Base-by-base conservation (phyloP, 2,113 vertebrate genomes). In the Megalops atlanticus region DNA sequence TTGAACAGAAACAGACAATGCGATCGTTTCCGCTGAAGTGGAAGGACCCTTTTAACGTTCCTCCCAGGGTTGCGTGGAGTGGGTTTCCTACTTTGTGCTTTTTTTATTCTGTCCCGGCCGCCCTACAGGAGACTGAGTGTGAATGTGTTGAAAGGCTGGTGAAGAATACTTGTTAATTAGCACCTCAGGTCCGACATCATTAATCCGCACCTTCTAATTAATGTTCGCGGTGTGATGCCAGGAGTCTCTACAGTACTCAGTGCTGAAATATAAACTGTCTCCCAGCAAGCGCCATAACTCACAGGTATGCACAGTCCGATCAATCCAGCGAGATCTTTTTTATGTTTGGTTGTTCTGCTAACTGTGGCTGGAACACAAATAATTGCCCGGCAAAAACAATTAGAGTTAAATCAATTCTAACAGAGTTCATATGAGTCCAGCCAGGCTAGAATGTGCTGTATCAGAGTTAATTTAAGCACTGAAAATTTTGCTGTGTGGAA, bases 191-290 rank as follows among this genome's bases (percentile, higher is more conserved):
- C 90, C 89, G 85, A 86, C 89, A 90, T 92, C 92, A 91, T 93
- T 92, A 94, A 94, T 94, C 91, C 89, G 90, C 89, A 89, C 85
- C 84, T 89, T 86, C 88, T 93, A 92, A 92, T 94, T 89, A 93
- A 90, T 89, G 86, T 88, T 83, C 87, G 80, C 88, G 88, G 81
- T 85, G 85, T 52, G 76, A 87, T 87, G 90, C 90, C 89, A 85
- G 81, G 84, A 90, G 88, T 86, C 87, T 83, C 90, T 84, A 85
- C 89, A 88, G 92, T 90, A 91, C 90, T 91, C 88, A 90, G 82
- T 88, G 83, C 85, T 87, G 85, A 89, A 91, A 91, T 89, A 88
- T 89, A 89, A 90, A 89, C 86, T 84, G 85, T 78, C 72, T 79
- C 18, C 54, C 79, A 84, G 80, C 79, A 58, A 11, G 45, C 75